Base-by-base conservation (phyloP, 2,113 vertebrate genomes). In the Sturnus vulgaris region DNA sequence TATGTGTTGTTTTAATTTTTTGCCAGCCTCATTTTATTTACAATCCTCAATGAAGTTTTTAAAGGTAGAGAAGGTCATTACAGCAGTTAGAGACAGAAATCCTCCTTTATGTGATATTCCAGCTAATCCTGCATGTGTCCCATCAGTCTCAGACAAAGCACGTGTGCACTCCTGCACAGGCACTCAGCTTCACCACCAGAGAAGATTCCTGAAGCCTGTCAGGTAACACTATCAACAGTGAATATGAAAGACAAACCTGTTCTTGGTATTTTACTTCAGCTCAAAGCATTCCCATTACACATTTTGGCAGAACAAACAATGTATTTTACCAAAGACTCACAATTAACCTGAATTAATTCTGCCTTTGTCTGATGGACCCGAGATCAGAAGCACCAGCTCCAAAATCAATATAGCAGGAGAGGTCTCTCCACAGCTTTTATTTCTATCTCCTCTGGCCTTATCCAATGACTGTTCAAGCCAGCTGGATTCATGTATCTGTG, bases 111-210 rank as follows among this genome's bases (percentile, higher is more conserved):
- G 24, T n/a, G 55, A 14, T 50, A 85, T 31, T 66, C 63, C 82
- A 85, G 71, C 39, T 88, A 86, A 61, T 10, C 44, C 50, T 73
- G 30, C 33, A 56, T 65, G 22, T 10, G 22, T 66, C 28, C 31
- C 60, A 42, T 4, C 28, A 42, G 39, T 14, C 25, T 77, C 35
- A n/a, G 66, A 39, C 15, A 12, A 53, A 60, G 31, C 27, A 40
- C 10, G 7, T 4, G 0, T 1, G 37, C 1, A 0, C 3, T 55
- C 19, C 53, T 31, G 40, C n/a, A 21, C 23, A 71, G 8, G 8
- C 44, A 55, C 53, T 73, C 55, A 57, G 44, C 42, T 25, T 23
- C 28, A 46, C 30, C 71, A 47, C 14, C 35, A 56, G 23, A 92
- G 39, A 80, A 55, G 49, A 30, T 7, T 76, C 30, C 63, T 33